phyloP scores from a whole-genome alignment of 1,140 invertebrate genomes.

The Thalassaphorura encarpata region DNA sequence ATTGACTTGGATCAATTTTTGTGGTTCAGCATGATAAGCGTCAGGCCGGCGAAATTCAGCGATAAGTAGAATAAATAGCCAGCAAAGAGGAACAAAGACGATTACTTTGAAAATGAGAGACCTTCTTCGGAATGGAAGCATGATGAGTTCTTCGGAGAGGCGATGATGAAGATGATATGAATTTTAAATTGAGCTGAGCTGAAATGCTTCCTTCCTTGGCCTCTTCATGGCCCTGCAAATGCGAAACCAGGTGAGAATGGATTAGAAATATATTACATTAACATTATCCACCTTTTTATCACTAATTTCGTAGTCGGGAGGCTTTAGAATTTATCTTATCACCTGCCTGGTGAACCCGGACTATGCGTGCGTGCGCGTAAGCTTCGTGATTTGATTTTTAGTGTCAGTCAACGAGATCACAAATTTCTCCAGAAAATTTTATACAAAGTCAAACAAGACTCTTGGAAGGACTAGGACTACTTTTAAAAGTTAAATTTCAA shows the following conservation, averaged over 20 bases:
- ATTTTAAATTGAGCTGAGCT: background rate
- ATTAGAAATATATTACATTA: too few species aligned
- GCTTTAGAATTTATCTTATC: background rate
- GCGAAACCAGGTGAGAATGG: background rate
- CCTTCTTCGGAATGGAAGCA: background rate
- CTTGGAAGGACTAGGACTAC: too few species aligned
- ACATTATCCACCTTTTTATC: background rate
- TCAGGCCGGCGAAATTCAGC: background rate
- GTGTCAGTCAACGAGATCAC: background rate
- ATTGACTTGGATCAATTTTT: background rate
- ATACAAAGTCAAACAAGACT: too few species aligned
- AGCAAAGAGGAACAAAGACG: conserved; percentile 10
- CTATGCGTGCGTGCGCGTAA: background rate
- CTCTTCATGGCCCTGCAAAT: background rate
- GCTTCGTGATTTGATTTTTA: background rate
- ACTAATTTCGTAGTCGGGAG: background rate
- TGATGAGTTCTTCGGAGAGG: background rate
- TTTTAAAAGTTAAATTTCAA: too few species aligned
- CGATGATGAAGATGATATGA: background rate
- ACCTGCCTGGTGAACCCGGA: background rate
- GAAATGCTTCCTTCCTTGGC: background rate
- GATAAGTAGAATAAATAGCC: conserved; percentile 13
- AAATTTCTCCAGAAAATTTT: background rate
- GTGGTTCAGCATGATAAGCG: background rate
- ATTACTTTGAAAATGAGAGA: conserved; percentile 12